Evolutionary conservation across 2,113 vertebrate species (phyloP).

Genomic region (Oncorhynchus keta): DNA sequence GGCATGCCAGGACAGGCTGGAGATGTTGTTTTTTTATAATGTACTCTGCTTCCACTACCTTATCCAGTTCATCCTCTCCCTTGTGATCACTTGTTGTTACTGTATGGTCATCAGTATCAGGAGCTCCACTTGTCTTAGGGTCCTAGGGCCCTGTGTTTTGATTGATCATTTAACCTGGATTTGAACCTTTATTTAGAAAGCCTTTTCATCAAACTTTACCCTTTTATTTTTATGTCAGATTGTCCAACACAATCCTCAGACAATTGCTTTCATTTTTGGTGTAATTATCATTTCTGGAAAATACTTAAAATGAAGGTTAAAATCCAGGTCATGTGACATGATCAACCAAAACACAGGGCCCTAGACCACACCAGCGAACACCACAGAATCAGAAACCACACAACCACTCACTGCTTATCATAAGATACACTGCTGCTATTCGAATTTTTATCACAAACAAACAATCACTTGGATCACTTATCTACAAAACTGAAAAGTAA

Average conservation of each 20-base stretch:
- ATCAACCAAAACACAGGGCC: background rate
- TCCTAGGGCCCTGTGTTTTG: no score
- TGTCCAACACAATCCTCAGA: no score
- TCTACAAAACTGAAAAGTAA: background rate
- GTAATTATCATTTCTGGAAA: no score
- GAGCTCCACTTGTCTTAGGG: background rate
- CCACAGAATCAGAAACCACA: background rate
- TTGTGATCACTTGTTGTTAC: background rate
- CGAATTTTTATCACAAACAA: background rate
- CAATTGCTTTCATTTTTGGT: no score
- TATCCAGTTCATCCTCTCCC: background rate
- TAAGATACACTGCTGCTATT: background rate
- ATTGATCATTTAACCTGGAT: no score
- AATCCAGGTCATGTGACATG: no score
- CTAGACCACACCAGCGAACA: background rate
- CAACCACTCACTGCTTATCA: background rate
- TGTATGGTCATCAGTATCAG: background rate
- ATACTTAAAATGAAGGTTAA: no score
- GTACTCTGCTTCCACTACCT: background rate
- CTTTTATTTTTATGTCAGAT: no score
- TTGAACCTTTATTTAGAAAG: no score
- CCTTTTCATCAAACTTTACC: no score
- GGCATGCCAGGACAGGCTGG: background rate
- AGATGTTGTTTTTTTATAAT: background rate
- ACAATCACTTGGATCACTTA: background rate